Conservation (phyloP, 2,113 vertebrate genomes). For the Polypterus bichir region DNA sequence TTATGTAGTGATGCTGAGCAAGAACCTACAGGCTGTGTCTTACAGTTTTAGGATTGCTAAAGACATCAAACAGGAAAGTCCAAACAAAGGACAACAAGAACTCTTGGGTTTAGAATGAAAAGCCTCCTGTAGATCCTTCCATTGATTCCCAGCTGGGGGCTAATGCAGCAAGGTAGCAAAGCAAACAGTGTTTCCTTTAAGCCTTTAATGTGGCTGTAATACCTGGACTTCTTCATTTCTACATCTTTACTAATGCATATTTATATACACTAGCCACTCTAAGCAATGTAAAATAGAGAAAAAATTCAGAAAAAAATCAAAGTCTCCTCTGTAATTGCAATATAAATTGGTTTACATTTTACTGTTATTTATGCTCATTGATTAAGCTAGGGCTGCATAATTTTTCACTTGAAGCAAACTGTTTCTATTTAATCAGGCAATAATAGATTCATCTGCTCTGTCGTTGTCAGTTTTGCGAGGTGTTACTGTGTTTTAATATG, state of each 20-base stretch:
- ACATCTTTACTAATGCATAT: constrained; percentile 8
- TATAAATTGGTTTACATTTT: constrained; percentile 18
- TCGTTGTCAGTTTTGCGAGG: constrained; percentile 16
- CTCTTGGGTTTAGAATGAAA: too few species aligned
- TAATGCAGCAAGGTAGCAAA: background rate
- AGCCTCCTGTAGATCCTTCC: too few species aligned
- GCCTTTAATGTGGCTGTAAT: constrained; percentile 7
- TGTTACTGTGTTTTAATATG: constrained; percentile 19
- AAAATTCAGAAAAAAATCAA: constrained; percentile 2
- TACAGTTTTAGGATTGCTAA: too few species aligned
- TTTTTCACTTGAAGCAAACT: constrained; percentile 16
- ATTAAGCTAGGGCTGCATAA: constrained; percentile 11
- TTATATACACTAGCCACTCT: constrained; percentile 5
- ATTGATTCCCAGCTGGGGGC: constrained; percentile 2
- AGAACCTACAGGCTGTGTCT: too few species aligned
- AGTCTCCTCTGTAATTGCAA: constrained; percentile 6
- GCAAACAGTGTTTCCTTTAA: constrained; percentile 8
- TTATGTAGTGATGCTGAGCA: too few species aligned
- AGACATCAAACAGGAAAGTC: too few species aligned
- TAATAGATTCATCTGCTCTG: constrained; percentile 16
- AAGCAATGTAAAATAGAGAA: constrained; percentile 4
- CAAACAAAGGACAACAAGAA: too few species aligned
- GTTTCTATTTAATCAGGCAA: constrained; percentile 18
- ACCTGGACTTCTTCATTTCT: constrained; percentile 1
- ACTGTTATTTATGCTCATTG: constrained; percentile 20